Evolutionary conservation across 2,113 vertebrate genomes (phyloP).

Genomic region (Lutjanus erythropterus): DNA sequence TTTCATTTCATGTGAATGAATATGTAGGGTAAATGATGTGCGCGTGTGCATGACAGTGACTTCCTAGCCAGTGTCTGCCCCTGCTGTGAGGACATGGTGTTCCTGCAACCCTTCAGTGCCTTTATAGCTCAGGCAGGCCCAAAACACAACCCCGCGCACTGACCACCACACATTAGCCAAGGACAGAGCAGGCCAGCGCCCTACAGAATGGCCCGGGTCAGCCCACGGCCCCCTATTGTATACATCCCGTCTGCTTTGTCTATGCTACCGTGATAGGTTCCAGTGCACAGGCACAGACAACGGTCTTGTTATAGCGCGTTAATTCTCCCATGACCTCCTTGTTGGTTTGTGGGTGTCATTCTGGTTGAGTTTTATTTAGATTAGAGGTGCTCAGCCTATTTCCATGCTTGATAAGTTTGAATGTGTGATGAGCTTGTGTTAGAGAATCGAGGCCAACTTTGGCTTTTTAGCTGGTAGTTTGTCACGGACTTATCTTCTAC

Average conservation of each 20-base stretch:
- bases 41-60: constrained; percentile 53
- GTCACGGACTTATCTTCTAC: too few species aligned
- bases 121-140: constrained; percentile 62
- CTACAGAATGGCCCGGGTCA: constrained; percentile 59
- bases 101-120: constrained; percentile 61
- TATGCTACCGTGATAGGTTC: constrained; percentile 79
- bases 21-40: constrained; percentile 53
- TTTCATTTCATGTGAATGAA: constrained; percentile 48
- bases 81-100: constrained; percentile 68
- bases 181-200: constrained; percentile 53
- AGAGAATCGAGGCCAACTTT: constrained; percentile 14
- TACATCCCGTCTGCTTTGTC: constrained; percentile 81
- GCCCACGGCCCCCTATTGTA: constrained; percentile 78
- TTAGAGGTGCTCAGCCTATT: constrained; percentile 43
- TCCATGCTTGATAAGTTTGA: constrained; percentile 44
- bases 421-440: constrained; percentile 15
- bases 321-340: constrained; percentile 79
- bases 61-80: constrained; percentile 52
- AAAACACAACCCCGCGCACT: constrained; percentile 62
- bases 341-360: constrained; percentile 65
- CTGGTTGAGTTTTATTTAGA: constrained; percentile 63
- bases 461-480: background rate
- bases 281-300: constrained; percentile 79
- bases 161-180: constrained; percentile 60
- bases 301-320: constrained; percentile 71